Evolutionary conservation across 2,113 vertebrate genomes (phyloP).

Genomic region (Hydrochoerus hydrochaeris): DNA sequence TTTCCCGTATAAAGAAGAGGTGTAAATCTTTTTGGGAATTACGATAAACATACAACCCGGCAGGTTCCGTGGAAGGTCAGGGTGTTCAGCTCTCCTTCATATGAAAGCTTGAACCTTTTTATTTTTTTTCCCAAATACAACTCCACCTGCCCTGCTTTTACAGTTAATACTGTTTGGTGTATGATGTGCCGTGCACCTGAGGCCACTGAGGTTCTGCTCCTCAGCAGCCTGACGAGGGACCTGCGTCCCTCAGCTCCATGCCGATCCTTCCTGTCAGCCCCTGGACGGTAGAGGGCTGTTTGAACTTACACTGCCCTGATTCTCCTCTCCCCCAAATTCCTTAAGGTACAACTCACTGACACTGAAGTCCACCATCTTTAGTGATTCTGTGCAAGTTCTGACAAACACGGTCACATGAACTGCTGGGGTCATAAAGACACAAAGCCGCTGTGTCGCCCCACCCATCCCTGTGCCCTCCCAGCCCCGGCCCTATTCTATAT

Average conservation of each 20-base stretch:
- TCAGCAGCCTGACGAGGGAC: not conserved
- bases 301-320: not conserved
- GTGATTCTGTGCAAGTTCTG: not conserved
- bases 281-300: not conserved
- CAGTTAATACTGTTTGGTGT: not conserved
- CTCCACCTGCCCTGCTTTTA: not conserved
- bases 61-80: not conserved
- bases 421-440: no score
- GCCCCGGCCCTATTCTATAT: not conserved
- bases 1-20: not conserved
- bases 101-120: not conserved
- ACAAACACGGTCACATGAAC: not conserved
- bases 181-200: not conserved
- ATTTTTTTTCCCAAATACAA: not conserved
- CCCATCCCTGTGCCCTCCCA: not conserved
- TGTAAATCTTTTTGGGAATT: not conserved
- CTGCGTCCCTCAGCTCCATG: not conserved
- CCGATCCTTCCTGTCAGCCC: not conserved
- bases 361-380: not conserved
- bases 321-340: not conserved
- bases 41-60: not conserved
- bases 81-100: not conserved
- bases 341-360: not conserved
- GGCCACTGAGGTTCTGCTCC: not conserved
- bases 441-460: not conserved